Base-by-base conservation (phyloP, 2,113 vertebrate genomes). In the Catharus minimus region DNA sequence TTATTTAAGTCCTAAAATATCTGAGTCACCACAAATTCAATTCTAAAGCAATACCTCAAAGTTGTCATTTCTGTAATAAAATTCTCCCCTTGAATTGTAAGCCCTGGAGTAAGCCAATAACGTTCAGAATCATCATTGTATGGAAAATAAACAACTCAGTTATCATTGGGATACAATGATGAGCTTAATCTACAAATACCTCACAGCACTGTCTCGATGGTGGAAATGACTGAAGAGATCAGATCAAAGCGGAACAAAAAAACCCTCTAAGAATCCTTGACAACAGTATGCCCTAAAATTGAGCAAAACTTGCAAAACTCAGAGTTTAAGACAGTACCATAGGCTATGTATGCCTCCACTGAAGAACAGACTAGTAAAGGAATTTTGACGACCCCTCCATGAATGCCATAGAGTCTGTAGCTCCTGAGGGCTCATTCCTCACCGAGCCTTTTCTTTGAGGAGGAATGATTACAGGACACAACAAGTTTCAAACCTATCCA, bases 391-490 rank as follows among this genome's bases (percentile, higher is more conserved):
- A 80, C 27, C 69, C 15, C 13, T 79, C 47, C 53, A 50, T 26
- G 43, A 89, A 85, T 58, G 57, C 60, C 73, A 64, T 78, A 44
- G n/a, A 52, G 55, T 28, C 75, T 67, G 49, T 5, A 86, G 57
- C 13, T 88, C 82, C 94, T 18, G 65, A 75, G 88, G 90, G 88
- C 80, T 95, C 90, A 82, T 86, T 93, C 93, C 57, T 94, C 44
- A 39, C 62, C 73, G 46, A 8, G 4, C 41, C 82, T 83, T 58
- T 55, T 53, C 79, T 86, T 75, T 90, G 44, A 88, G 72, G 33
- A 81, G 65, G 65, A 92, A 64, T 23, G 64, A 89, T 43, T 62
- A 71, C 93, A 91, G 83, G 87, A 93, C 58, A 64, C 65, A 67
- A 86, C n/a, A 89, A 76, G 83, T 82, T 88, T 74, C 88, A 73